Evolutionary conservation across 2,113 vertebrate genomes (phyloP).

Genomic region (Tamias sibiricus): DNA sequence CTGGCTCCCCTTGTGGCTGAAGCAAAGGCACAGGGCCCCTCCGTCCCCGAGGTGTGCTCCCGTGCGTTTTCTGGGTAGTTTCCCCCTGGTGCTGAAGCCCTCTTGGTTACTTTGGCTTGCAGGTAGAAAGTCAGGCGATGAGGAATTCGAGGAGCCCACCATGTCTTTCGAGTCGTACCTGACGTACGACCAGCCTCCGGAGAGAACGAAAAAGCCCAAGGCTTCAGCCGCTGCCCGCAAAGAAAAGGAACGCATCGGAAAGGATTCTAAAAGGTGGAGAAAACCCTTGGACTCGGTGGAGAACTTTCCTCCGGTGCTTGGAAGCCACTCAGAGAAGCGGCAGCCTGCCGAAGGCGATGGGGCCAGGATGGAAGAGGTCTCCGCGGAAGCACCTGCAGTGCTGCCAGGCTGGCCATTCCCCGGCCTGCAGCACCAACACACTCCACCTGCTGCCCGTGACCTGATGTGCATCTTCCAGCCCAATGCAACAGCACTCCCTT

Average conservation of each 20-base stretch:
- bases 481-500: slow-evolving; percentile 92
- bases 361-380: too few species aligned
- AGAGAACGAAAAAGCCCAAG: slow-evolving; percentile 89
- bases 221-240: slow-evolving; percentile 60
- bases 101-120: too few species aligned
- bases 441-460: slow-evolving; percentile 92
- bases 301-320: too few species aligned
- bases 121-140: slow-evolving; percentile 76
- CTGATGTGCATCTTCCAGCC: slow-evolving; percentile 88
- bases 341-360: too few species aligned
- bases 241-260: slow-evolving; percentile 78
- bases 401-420: slow-evolving; percentile 89
- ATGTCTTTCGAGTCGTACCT: slow-evolving; percentile 95
- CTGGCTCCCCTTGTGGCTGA: too few species aligned
- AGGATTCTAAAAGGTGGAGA: too few species aligned
- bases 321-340: too few species aligned
- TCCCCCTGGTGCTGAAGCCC: too few species aligned
- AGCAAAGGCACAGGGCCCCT: too few species aligned
- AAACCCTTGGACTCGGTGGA: too few species aligned
- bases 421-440: slow-evolving; percentile 91
- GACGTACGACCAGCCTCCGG: slow-evolving; percentile 91
- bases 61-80: fast-evolving
- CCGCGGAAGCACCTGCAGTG: too few species aligned
- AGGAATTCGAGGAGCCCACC: slow-evolving; percentile 88
- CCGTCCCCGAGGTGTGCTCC: too few species aligned